Evolutionary conservation across 2,113 vertebrate genomes (phyloP).

Genomic region (Dolichotis patagonum): DNA sequence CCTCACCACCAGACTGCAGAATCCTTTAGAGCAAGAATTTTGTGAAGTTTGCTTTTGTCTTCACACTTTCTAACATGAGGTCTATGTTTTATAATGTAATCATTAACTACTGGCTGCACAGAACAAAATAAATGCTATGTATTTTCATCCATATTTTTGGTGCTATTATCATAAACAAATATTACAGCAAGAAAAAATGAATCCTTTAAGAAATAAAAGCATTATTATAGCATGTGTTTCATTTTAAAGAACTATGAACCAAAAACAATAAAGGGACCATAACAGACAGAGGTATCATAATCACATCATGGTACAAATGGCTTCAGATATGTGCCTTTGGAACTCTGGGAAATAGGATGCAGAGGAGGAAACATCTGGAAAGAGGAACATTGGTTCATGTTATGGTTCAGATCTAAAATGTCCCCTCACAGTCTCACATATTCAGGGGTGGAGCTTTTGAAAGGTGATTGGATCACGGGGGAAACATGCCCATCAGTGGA

Average conservation of each 20-base stretch:
- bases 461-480: background rate
- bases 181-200: background rate
- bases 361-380: background rate
- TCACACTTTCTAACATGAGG: background rate
- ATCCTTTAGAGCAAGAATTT: background rate
- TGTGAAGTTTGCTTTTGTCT: background rate
- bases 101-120: background rate
- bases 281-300: background rate
- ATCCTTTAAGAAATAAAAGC: background rate
- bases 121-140: background rate
- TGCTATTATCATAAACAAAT: background rate
- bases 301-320: background rate
- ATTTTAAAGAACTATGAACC: background rate
- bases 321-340: background rate
- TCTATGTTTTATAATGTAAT: background rate
- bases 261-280: background rate
- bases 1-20: background rate
- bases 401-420: background rate
- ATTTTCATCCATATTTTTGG: slow-evolving; percentile 7
- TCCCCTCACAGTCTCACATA: background rate
- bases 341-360: background rate
- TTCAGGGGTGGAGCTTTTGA: background rate
- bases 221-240: background rate
- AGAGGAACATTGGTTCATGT: background rate
- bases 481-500: background rate